These are phyloP conservation scores for Vesta saturnalis DNA, from an alignment of 2,888 invertebrate genomes.

Conservation along the genomic window DNA sequence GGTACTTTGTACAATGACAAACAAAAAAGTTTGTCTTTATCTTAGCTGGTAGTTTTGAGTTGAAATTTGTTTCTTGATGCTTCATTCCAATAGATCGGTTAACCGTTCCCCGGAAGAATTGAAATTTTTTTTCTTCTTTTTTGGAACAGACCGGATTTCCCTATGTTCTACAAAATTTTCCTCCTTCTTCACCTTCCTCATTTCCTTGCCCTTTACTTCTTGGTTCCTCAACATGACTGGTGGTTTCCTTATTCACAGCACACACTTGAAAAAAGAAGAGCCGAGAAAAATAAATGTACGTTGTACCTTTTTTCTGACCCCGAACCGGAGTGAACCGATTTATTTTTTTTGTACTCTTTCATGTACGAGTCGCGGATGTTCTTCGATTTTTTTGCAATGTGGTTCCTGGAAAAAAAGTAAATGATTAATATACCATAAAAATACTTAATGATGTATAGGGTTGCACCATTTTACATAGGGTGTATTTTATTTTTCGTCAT, in stretches of 20 bases:
- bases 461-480: neutral
- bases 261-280: neutral
- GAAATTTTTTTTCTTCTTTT: too few relatives aligned
- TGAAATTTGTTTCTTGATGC: too few relatives aligned
- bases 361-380: neutral
- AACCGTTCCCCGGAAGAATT: too few relatives aligned
- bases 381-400: neutral
- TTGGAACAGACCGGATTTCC: too few relatives aligned
- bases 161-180: too few relatives aligned
- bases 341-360: neutral
- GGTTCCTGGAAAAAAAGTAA: neutral
- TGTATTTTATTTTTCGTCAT: neutral
- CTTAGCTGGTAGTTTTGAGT: too few relatives aligned
- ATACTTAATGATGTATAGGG: too few relatives aligned
- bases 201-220: neutral
- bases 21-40: too few relatives aligned
- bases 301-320: neutral
- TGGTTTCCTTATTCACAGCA: neutral
- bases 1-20: too few relatives aligned
- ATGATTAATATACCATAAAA: neutral
- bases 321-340: neutral
- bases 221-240: neutral
- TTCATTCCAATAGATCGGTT: too few relatives aligned
- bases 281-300: neutral
- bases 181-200: neutral